Percentiles rank a stretch among this genome's conserved stretches.
Conservation (phyloP, 2,797 vertebrate species). For the Gymnothorax reevesii region DNA sequence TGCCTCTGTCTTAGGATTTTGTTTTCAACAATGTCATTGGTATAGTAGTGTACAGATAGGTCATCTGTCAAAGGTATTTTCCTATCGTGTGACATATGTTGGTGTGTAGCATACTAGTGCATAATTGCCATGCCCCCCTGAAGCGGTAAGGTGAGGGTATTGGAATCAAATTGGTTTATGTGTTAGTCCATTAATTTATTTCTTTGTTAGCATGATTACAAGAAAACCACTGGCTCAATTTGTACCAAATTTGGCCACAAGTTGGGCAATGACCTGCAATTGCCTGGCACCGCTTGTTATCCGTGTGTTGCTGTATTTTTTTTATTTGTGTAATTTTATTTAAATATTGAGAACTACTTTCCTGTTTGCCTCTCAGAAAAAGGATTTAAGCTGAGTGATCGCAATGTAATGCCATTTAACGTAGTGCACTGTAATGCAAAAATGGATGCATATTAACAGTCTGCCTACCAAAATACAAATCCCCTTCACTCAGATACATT, state of each 20-base stretch:
- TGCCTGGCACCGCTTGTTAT: neutral
- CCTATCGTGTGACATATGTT: neutral
- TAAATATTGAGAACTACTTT: neutral
- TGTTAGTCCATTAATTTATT: too few relatives aligned
- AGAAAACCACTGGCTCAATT: too few relatives aligned
- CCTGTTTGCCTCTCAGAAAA: neutral
- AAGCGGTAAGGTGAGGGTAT: too few relatives aligned
- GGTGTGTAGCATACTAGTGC: too few relatives aligned
- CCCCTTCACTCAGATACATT: neutral
- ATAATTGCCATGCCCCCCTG: too few relatives aligned
- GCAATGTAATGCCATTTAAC: neutral
- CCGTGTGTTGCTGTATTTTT: neutral
- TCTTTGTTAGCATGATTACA: too few relatives aligned
- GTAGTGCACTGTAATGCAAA: neutral
- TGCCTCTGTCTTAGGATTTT: neutral
- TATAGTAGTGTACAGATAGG: neutral
- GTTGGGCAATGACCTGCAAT: too few relatives aligned
- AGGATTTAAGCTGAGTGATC: too few relatives aligned
- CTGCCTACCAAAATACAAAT: neutral
- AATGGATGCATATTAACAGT: neutral
- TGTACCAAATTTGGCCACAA: too few relatives aligned
- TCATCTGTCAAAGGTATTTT: neutral
- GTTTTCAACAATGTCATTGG: neutral
- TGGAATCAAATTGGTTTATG: too few relatives aligned
- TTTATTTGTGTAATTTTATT: neutral